Evolutionary conservation across 2,888 invertebrate species (phyloP).

Genomic region (Nephrotoma flavescens): DNA sequence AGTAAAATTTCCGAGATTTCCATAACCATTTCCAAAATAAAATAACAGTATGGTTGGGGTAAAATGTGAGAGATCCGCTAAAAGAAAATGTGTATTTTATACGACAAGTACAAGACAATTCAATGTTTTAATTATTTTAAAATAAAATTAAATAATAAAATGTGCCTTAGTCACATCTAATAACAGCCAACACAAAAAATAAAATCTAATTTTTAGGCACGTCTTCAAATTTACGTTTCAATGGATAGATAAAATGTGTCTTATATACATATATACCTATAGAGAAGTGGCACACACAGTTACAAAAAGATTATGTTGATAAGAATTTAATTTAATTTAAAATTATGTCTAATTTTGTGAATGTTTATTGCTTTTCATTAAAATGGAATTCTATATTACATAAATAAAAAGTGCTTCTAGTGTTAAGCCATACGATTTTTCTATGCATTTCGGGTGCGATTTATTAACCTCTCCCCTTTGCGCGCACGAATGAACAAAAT

Average conservation of each 20-base stretch:
- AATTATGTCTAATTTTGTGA: not conserved
- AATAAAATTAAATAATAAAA: not conserved
- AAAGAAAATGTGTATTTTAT: too few relatives aligned
- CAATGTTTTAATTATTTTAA: not conserved
- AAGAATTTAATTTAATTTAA: not conserved
- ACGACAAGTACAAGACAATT: too few relatives aligned
- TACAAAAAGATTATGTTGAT: not conserved
- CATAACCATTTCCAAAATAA: too few relatives aligned
- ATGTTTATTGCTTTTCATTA: not conserved
- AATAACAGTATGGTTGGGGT: too few relatives aligned
- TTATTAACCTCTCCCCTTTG: not conserved
- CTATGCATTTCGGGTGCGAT: not conserved
- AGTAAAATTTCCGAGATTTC: too few relatives aligned
- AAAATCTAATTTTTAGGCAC: not conserved
- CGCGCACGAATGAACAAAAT: not conserved
- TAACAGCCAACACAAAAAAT: not conserved
- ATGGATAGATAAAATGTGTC: not conserved
- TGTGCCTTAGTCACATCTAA: not conserved
- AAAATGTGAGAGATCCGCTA: too few relatives aligned
- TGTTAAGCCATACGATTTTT: not conserved
- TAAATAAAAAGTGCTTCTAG: not conserved
- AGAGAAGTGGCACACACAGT: not conserved
- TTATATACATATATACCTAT: not conserved
- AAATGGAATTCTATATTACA: not conserved
- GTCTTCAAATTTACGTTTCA: not conserved